These are phyloP conservation scores for Orchesella flavescens DNA, from an alignment of 2,888 invertebrate species.

Conservation along the genomic window DNA sequence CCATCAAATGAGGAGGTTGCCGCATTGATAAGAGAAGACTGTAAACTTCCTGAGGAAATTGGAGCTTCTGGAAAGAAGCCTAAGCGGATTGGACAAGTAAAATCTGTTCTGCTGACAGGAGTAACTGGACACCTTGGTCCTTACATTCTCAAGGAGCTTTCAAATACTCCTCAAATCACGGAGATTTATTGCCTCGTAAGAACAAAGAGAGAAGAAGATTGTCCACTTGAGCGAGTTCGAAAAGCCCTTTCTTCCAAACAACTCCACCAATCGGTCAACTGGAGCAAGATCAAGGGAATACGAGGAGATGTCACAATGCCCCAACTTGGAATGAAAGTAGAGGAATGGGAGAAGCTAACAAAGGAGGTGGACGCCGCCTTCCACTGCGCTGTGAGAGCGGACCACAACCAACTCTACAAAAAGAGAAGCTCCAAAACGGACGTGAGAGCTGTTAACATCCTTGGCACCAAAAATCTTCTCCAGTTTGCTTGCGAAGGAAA, in stretches of 20 bases:
- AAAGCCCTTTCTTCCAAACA: not conserved
- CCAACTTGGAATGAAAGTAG: not conserved
- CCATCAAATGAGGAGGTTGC: constrained; percentile 9
- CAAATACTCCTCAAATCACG: not conserved
- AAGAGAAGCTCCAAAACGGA: not conserved
- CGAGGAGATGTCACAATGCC: not conserved
- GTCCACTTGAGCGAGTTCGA: not conserved
- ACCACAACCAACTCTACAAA: not conserved
- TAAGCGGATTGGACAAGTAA: not conserved
- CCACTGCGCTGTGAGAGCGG: not conserved
- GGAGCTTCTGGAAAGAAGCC: not conserved
- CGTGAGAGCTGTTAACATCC: constrained; percentile 19
- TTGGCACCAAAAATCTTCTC: not conserved
- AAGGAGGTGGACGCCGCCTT: not conserved
- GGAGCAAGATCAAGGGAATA: not conserved
- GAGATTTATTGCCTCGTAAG: constrained; percentile 33
- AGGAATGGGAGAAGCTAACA: not conserved
- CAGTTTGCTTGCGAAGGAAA: constrained; percentile 10
- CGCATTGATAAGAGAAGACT: constrained; percentile 30
- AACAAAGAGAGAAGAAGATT: not conserved
- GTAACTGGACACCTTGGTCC: constrained; percentile 23
- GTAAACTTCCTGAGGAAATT: constrained; percentile 24
- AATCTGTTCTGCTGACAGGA: constrained; percentile 27
- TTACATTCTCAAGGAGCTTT: constrained; percentile 32
- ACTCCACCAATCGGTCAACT: not conserved